These are phyloP conservation scores for Oryzias javanicus DNA, from an alignment of 2,113 vertebrate genomes.

Conservation along the genomic window DNA sequence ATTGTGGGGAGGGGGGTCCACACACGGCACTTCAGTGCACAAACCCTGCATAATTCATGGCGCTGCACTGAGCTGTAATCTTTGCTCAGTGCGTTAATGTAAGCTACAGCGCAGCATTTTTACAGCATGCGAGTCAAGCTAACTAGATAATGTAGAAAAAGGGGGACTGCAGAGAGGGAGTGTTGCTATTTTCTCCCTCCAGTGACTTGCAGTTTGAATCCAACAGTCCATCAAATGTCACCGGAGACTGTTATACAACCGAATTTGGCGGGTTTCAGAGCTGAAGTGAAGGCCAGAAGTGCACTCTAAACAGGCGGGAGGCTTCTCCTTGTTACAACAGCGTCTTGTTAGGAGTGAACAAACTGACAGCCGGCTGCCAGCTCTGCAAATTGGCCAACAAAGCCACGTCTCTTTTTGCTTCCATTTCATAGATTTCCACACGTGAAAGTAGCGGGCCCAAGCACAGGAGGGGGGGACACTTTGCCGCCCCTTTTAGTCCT, in stretches of 20 bases:
- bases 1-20: neutral
- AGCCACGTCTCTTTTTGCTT: slow-evolving; percentile 6
- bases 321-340: neutral
- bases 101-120: slow-evolving; percentile 59
- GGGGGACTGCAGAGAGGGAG: slow-evolving; percentile 24
- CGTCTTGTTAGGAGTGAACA: too few relatives aligned
- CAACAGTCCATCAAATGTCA: slow-evolving; percentile 57
- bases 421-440: slow-evolving; percentile 48
- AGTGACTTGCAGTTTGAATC: slow-evolving; percentile 43
- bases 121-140: slow-evolving; percentile 49
- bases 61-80: slow-evolving; percentile 67
- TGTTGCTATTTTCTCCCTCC: slow-evolving; percentile 24
- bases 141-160: slow-evolving; percentile 47
- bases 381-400: slow-evolving; percentile 14
- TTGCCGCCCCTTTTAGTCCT: slow-evolving; percentile 20
- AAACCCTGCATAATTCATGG: slow-evolving; percentile 68
- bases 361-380: neutral
- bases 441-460: slow-evolving; percentile 55
- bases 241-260: slow-evolving; percentile 25
- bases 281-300: neutral
- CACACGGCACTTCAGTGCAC: slow-evolving; percentile 21
- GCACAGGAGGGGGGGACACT: slow-evolving; percentile 29
- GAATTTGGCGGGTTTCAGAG: slow-evolving; percentile 31
- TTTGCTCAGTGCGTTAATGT: slow-evolving; percentile 65
- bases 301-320: slow-evolving; percentile 3